Percentiles rank a stretch among this genome's conserved stretches.
Conservation (phyloP, 2,113 vertebrate genomes). For the Nycticebus coucang region DNA sequence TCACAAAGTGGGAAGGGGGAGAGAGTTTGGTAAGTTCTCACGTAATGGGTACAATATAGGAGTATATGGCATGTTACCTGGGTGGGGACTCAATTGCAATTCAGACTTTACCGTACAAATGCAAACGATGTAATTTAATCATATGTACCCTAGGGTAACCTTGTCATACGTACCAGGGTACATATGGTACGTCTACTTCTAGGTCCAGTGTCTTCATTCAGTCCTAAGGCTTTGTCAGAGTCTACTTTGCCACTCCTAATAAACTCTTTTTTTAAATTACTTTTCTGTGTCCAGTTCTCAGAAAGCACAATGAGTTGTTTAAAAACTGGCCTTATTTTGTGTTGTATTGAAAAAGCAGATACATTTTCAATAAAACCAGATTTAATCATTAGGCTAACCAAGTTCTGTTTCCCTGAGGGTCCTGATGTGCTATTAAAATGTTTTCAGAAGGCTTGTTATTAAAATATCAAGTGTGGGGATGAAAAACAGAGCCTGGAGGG, state of each 20-base stretch:
- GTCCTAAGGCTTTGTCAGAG: background rate
- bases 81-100: no score
- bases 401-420: background rate
- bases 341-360: background rate
- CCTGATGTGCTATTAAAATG: background rate
- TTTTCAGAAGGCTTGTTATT: background rate
- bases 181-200: background rate
- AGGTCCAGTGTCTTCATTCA: background rate
- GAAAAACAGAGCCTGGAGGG: background rate
- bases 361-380: background rate
- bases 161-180: no score
- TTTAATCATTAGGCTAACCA: slow-evolving; percentile 5
- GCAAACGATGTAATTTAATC: no score
- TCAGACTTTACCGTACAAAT: no score
- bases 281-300: background rate
- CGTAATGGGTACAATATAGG: no score
- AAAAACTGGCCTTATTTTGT: background rate
- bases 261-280: background rate
- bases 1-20: no score
- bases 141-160: no score
- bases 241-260: background rate
- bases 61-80: no score
- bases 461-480: background rate
- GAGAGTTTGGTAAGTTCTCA: no score
- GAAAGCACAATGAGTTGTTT: background rate